phyloP scores from a whole-genome alignment of 1,140 invertebrate species.

The Laodelphax striatellus region DNA sequence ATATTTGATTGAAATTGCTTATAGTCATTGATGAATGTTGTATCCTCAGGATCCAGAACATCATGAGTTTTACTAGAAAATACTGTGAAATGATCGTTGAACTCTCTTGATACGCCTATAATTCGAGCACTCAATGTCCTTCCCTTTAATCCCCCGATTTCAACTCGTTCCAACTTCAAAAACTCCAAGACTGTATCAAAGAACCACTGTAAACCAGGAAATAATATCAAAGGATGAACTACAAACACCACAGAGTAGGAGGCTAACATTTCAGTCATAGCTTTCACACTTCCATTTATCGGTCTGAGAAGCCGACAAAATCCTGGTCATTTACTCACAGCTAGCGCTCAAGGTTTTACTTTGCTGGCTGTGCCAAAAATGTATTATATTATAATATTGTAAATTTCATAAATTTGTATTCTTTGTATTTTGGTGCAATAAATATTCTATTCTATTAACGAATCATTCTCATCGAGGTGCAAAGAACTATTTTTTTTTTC shows the following conservation, averaged over 20 bases:
- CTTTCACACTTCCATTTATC: too few species aligned
- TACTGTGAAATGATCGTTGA: constrained; percentile 72
- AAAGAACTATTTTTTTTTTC: too few species aligned
- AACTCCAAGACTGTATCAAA: constrained; percentile 89
- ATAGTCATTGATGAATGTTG: constrained; percentile 71
- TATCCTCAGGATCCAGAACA: constrained; percentile 79
- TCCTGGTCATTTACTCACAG: too few species aligned
- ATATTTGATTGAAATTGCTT: constrained; percentile 68
- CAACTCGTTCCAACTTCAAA: constrained; percentile 87
- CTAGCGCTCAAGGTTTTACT: too few species aligned
- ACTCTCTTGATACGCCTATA: constrained; percentile 71
- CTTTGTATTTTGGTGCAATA: too few species aligned
- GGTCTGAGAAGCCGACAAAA: too few species aligned
- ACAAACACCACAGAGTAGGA: neutral
- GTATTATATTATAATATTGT: too few species aligned
- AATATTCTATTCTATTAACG: too few species aligned
- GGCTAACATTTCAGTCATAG: neutral
- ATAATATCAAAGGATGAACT: neutral
- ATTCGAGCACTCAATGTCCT: constrained; percentile 66
- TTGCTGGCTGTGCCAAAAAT: too few species aligned
- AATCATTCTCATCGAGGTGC: too few species aligned
- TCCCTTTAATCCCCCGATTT: constrained; percentile 85
- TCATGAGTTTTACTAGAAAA: constrained; percentile 82
- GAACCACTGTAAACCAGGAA: constrained; percentile 46
- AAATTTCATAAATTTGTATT: too few species aligned